Base-by-base conservation (phyloP, 64 coral and sea anemone species). In the Montipora cactus region DNA sequence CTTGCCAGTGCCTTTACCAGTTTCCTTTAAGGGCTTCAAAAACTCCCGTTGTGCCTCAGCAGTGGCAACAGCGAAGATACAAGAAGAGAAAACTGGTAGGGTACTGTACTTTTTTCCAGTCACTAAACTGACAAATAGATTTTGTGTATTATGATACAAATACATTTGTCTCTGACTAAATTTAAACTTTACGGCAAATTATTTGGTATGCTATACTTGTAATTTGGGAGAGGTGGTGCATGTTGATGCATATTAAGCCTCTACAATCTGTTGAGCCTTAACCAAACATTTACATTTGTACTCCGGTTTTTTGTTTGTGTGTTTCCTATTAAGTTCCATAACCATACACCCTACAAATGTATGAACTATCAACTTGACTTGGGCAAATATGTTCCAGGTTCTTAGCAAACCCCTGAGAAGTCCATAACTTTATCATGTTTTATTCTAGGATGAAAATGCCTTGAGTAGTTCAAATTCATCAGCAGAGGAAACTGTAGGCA, bases 11-110 rank as follows among this genome's bases (percentile, higher is more conserved):
- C 18, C 64, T 23, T 23, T 23, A 23, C 23, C 23, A 23, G 23
- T 23, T 23, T 23, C 23, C 23, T 23, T 23, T 23, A 23, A 23
- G 23, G 23, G 23, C 23, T 23, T 23, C 23, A 23, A 23, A 23
- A 23, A 23, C 23, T 23, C 23, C 23, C 23, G 23, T 23, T 23
- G 23, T 23, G 23, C 23, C 23, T 23, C 23, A 23, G 23, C 23
- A 23, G 23, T 23, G 23, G 23, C 23, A 89, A 72, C 87, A 89
- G 49, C 57, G 87, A 45, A 69, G 87, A 37, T 67, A 70, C 75
- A 49, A 89, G 58, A 89, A 77, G 75, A 75, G 44, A 76, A 67
- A 67, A 67, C 64, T 67, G 64, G 64, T 14, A 67, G 64, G 64
- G 64, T 67, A 67, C 64, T 67, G 23, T 23, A 23, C 23, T 23